Conservation (phyloP, 1,140 invertebrate species). For the Formica selysi region DNA sequence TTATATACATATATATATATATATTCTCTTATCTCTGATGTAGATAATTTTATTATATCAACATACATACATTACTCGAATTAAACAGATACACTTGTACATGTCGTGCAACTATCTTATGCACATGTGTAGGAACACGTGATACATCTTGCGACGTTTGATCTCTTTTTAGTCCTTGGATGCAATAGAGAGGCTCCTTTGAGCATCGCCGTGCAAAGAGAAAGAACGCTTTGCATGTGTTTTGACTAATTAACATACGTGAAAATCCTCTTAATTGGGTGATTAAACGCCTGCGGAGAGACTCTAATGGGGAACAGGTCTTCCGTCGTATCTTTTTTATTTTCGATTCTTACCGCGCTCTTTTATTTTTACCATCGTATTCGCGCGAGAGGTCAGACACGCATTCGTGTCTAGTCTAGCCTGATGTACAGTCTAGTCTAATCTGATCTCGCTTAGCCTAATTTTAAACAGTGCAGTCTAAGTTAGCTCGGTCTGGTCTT, state of each 20-base stretch:
- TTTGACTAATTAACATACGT: slow-evolving; percentile 85
- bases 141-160: slow-evolving; percentile 74
- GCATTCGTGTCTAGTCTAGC: slow-evolving; percentile 10
- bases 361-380: slow-evolving; percentile 4
- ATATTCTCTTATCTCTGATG: not conserved
- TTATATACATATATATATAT: no score
- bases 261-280: slow-evolving; percentile 83
- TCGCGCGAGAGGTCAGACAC: slow-evolving; percentile 41
- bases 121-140: slow-evolving; percentile 37
- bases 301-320: slow-evolving; percentile 73
- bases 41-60: not conserved
- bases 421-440: slow-evolving; percentile 43
- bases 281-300: slow-evolving; percentile 78
- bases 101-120: not conserved
- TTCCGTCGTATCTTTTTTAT: slow-evolving; percentile 1
- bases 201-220: slow-evolving; percentile 44
- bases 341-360: not conserved
- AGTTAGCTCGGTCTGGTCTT: slow-evolving; percentile 18
- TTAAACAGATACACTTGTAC: slow-evolving; percentile 1
- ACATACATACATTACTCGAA: slow-evolving; percentile 19
- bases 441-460: slow-evolving; percentile 40
- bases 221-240: slow-evolving; percentile 80
- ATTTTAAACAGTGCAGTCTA: slow-evolving; percentile 38
- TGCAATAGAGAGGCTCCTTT: slow-evolving; percentile 69
- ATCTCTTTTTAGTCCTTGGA: slow-evolving; percentile 78